Evolutionary conservation across 2,888 invertebrate genomes (phyloP).

Genomic region (Aphidoletes aphidimyza): DNA sequence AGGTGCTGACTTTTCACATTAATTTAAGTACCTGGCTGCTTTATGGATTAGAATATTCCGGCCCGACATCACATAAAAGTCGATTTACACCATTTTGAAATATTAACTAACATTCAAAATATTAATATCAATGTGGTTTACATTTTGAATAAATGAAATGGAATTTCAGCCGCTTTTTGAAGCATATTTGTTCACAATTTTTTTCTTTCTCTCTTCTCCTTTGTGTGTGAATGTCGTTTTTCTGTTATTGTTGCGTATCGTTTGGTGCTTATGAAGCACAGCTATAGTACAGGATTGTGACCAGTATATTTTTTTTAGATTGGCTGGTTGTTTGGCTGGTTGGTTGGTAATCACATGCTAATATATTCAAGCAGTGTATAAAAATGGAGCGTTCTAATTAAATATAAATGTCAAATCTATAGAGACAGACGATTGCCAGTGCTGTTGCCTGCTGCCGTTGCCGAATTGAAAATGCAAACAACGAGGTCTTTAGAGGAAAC

Average conservation of each 20-base stretch:
- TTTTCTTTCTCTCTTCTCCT: too few relatives aligned
- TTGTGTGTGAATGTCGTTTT: too few relatives aligned
- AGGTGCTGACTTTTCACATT: slow-evolving; percentile 40
- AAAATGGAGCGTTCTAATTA: slow-evolving; percentile 15
- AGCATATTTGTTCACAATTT: too few relatives aligned
- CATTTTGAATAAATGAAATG: slow-evolving; percentile 20
- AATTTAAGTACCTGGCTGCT: slow-evolving; percentile 17
- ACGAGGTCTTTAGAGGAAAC: slow-evolving; percentile 28
- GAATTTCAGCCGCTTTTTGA: neutral
- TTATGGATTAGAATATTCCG: neutral
- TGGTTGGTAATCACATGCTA: neutral
- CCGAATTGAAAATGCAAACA: too few relatives aligned
- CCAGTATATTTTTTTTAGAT: neutral
- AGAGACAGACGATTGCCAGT: neutral
- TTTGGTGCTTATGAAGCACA: too few relatives aligned
- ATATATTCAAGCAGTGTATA: neutral
- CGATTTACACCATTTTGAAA: neutral
- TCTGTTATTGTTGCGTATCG: too few relatives aligned
- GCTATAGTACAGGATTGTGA: neutral
- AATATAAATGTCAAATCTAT: slow-evolving; percentile 32
- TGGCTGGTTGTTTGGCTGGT: neutral
- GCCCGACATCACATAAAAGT: neutral
- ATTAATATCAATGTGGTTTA: slow-evolving; percentile 23
- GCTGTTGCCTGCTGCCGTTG: too few relatives aligned
- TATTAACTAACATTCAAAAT: slow-evolving; percentile 19